Conservation (phyloP, 2,797 vertebrate genomes). For the Falco cherrug region DNA sequence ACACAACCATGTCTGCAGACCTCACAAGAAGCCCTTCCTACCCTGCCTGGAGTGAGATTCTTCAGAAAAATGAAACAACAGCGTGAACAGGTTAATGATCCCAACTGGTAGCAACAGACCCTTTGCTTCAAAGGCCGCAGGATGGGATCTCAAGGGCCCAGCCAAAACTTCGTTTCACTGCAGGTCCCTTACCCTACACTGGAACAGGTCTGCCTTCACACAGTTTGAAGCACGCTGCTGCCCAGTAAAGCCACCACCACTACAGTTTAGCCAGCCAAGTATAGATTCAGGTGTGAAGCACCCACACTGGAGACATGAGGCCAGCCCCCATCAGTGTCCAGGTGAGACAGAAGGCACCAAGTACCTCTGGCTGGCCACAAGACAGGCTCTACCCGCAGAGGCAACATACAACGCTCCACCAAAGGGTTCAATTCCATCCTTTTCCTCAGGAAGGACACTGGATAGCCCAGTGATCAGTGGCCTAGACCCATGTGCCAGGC, state of each 20-base stretch:
- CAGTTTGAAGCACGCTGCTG: too few relatives aligned
- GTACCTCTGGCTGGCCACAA: neutral
- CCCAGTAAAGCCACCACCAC: neutral
- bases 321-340: neutral
- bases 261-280: neutral
- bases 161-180: too few relatives aligned
- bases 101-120: too few relatives aligned
- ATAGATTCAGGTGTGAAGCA: too few relatives aligned
- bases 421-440: rapidly evolving
- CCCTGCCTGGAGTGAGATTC: neutral
- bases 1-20: rapidly evolving
- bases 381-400: too few relatives aligned
- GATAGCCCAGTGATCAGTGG: neutral
- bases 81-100: rapidly evolving
- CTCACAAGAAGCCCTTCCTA: neutral
- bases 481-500: too few relatives aligned
- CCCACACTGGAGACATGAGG: rapidly evolving
- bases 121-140: neutral
- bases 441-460: rapidly evolving
- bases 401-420: too few relatives aligned
- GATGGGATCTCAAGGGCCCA: neutral
- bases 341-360: neutral
- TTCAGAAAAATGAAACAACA: neutral
- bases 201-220: neutral
- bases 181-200: too few relatives aligned